A percentile compares a stretch with the other conserved stretches of the same genome.
phyloP scores from a whole-genome alignment of 2,113 vertebrate genomes.

The Microtus richardsoni region DNA sequence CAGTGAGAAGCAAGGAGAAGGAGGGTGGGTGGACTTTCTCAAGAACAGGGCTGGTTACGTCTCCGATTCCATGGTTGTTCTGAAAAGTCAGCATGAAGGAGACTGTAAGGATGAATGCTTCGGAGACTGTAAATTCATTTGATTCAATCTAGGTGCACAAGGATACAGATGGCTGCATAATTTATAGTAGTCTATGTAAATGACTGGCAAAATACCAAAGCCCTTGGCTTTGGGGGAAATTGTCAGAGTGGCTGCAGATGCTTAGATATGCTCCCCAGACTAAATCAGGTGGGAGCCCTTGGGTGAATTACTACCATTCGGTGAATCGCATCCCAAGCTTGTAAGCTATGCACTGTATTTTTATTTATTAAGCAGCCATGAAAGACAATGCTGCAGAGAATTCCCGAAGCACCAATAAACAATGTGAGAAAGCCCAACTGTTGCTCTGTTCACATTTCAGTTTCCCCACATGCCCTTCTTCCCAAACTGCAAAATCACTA shows the following conservation, averaged over 20 bases:
- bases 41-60: background rate
- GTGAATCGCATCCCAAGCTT: constrained; percentile 9
- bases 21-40: background rate
- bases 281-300: background rate
- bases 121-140: constrained; percentile 55
- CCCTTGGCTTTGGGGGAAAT: constrained; percentile 29
- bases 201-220: constrained; percentile 38
- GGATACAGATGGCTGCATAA: constrained; percentile 66
- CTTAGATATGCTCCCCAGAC: constrained; percentile 15
- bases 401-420: constrained; percentile 11
- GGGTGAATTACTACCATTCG: constrained; percentile 44
- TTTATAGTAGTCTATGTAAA: constrained; percentile 56
- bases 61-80: background rate
- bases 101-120: constrained; percentile 34
- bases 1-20: background rate
- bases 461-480: constrained; percentile 54
- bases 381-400: constrained; percentile 41
- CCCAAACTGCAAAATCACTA: constrained; percentile 58
- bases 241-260: constrained; percentile 38
- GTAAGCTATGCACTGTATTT: background rate
- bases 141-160: constrained; percentile 22
- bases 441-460: background rate
- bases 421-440: constrained; percentile 49
- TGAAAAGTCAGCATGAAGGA: background rate
- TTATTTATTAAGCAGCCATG: constrained; percentile 68